Percentiles rank a stretch among this genome's conserved stretches.
These are phyloP conservation scores for Glaucidium brasilianum DNA, from an alignment of 2,113 vertebrate species.

Conservation along the genomic window DNA sequence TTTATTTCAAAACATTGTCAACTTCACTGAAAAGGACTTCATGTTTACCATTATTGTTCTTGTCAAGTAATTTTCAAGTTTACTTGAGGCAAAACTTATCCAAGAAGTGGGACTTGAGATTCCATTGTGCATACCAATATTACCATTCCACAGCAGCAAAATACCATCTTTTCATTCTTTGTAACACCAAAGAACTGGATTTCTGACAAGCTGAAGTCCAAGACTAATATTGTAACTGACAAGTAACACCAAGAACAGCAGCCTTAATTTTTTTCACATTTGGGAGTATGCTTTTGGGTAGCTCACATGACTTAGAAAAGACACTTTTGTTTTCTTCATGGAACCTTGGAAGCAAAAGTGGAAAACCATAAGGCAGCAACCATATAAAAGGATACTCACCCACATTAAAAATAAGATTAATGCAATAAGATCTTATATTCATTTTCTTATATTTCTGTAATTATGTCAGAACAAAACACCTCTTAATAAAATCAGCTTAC, in stretches of 20 bases:
- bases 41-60: slow-evolving; percentile 2
- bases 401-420: not conserved
- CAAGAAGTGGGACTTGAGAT: slow-evolving; percentile 33
- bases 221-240: slow-evolving; percentile 30
- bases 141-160: slow-evolving; percentile 22
- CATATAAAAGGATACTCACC: slow-evolving; percentile 19
- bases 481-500: not conserved
- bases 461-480: not conserved
- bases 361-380: not conserved
- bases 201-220: slow-evolving; percentile 42
- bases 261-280: slow-evolving; percentile 27
- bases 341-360: slow-evolving; percentile 33
- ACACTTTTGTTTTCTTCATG: slow-evolving; percentile 3
- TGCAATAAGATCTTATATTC: not conserved
- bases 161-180: slow-evolving; percentile 27
- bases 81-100: slow-evolving; percentile 7
- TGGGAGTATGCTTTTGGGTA: slow-evolving; percentile 8
- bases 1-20: not conserved
- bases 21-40: not conserved
- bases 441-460: slow-evolving; percentile 17
- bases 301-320: slow-evolving; percentile 45
- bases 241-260: slow-evolving; percentile 45
- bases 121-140: not conserved
- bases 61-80: slow-evolving; percentile 14
- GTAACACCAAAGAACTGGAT: slow-evolving; percentile 18